Base-by-base conservation (phyloP, 2,113 vertebrate genomes). In the Crocuta crocuta region DNA sequence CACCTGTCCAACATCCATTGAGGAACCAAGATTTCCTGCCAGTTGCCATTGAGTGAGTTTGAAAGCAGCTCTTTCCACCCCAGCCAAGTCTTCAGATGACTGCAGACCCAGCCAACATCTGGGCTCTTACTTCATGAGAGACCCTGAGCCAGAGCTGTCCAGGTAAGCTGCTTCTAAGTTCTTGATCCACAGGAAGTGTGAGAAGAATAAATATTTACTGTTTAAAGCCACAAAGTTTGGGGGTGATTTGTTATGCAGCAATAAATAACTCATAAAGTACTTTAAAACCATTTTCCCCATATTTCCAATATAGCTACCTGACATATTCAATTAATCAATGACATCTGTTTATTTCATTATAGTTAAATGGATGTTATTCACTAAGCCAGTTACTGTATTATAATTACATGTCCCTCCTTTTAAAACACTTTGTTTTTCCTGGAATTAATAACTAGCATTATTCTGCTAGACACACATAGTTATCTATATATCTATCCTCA, bases 311-410 rank as follows among this genome's bases (percentile, higher is more conserved):
- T 2, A 91, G 73, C 58, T 86, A 94, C 19, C 43, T 87, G 31
- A 61, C 50, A 63, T 71, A 70, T 88, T 28, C 82, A 88, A 48
- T 96, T 88, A 88, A 95, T 88, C 39, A 83, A 17, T 88, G 28
- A n/a, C 11, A 63, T 50, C 39, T 91, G 48, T 61, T 94, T 96
- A 63, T 91, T 92, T 89, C 53, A 79, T 95, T 84, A 43, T 78
- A 70, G 9, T 31, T 53, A 84, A 70, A 26, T 39, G 74, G 50
- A 53, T 24, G 7, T 74, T 85, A 53, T 43, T 70, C n/a, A 61
- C 39, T 82, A 85, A 94, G 28, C 23, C 39, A 97, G 91, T 86
- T 94, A 80, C 63, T 91, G 21, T 33, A 63, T 91, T 87, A 19
- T 58, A 83, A 89, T 48, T 48, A 19, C 23, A 71, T 28, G 5